Conservation (phyloP, 2,888 invertebrate species). For the Neria commutata region DNA sequence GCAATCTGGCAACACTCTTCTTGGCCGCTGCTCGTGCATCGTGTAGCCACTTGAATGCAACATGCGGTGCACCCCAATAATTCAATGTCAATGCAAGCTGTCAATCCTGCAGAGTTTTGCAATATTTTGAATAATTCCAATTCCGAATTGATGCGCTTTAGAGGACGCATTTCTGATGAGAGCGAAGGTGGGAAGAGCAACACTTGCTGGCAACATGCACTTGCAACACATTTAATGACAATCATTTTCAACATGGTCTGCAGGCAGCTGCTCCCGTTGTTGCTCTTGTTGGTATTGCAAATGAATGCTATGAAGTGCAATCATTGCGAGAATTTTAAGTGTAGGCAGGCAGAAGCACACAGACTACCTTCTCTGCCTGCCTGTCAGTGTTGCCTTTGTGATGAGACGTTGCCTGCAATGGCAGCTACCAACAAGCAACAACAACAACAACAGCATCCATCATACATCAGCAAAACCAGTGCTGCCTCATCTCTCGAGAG, state of each 20-base stretch:
- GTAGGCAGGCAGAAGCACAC: too few species aligned
- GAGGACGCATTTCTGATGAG: too few species aligned
- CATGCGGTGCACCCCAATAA: not conserved
- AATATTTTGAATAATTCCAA: constrained; percentile 21
- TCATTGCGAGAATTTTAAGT: constrained; percentile 56
- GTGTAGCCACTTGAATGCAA: not conserved
- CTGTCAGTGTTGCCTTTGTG: not conserved
- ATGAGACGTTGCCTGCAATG: not conserved
- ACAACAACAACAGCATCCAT: not conserved
- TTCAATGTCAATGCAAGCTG: constrained; percentile 15
- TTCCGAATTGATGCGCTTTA: constrained; percentile 24
- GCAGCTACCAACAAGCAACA: not conserved
- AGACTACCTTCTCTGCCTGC: constrained; percentile 1
- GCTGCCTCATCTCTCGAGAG: not conserved
- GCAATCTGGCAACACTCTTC: not conserved
- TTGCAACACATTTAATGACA: constrained; percentile 33
- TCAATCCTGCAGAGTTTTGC: constrained; percentile 4
- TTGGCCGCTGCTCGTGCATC: too few species aligned
- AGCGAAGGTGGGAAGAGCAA: constrained; percentile 4
- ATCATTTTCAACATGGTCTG: constrained; percentile 15
- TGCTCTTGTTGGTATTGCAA: constrained; percentile 29
- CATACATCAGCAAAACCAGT: not conserved
- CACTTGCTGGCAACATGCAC: constrained; percentile 25
- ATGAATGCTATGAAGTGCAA: constrained; percentile 55
- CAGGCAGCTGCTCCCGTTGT: constrained; percentile 9